A percentile compares a stretch with the other conserved stretches of the same genome.
Evolutionary conservation across 2,888 invertebrate genomes (phyloP).

Genomic region (Lycia hirtaria): DNA sequence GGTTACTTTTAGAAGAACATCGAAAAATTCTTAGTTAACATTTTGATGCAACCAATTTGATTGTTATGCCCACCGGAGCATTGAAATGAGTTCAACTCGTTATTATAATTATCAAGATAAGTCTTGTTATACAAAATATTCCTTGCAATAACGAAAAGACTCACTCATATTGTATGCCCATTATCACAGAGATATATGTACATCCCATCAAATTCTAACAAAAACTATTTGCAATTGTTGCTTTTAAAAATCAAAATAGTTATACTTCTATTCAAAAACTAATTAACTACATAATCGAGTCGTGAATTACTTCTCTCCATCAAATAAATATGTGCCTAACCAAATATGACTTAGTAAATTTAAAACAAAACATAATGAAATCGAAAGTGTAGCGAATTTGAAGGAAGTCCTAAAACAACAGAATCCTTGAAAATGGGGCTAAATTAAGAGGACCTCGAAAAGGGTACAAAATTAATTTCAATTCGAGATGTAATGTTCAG

Average conservation of each 20-base stretch:
- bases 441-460: conserved; percentile 11
- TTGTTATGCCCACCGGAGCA: conserved; percentile 35
- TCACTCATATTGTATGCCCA: too few species aligned
- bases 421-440: conserved; percentile 8
- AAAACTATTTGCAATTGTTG: too few species aligned
- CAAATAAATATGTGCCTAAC: background rate
- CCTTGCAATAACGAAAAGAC: too few species aligned
- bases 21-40: conserved; percentile 11
- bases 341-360: conserved; percentile 12
- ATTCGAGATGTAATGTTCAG: conserved; percentile 4
- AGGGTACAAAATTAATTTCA: conserved; percentile 13
- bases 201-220: too few species aligned
- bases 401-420: conserved; percentile 24
- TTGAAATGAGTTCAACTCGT: conserved; percentile 33
- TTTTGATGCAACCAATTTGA: conserved; percentile 32
- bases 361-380: conserved; percentile 16
- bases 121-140: too few species aligned
- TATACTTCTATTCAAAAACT: too few species aligned
- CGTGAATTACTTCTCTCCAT: background rate
- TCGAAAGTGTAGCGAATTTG: conserved; percentile 12
- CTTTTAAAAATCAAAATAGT: too few species aligned
- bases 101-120: conserved; percentile 7
- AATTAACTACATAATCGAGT: too few species aligned
- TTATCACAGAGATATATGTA: too few species aligned
- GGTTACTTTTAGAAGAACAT: too few species aligned